Evolutionary conservation across 2,888 invertebrate species (phyloP), one percentile per base, ranked within the genome.

Genomic region (Trileptium ribeirensis): DNA sequence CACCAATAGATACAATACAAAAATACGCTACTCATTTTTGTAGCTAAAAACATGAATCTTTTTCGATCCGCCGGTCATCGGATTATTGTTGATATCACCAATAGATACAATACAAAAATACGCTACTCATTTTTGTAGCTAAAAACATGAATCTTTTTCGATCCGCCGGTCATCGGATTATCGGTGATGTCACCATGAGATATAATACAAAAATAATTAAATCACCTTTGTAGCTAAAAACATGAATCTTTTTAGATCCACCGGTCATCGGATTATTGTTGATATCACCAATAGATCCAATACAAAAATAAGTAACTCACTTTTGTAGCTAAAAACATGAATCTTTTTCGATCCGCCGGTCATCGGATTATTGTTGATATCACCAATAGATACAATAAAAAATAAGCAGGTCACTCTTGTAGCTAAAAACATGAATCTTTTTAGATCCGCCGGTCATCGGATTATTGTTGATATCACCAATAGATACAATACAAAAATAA

Each of bases 261-360:
- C 97, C 95, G 88, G 95, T 95, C 95, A 98, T 99, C 90, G 96
- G 95, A 90, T 98, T 97, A 89, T 98, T 97, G 89, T 99, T 99
- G 34, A 95, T 94, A 90, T 99, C 98, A 34, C 97, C 97, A 86
- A 99, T 97, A 78, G 97, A 95, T 36, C 96, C 95, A n/a, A n/a
- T n/a, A n/a, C n/a, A n/a, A n/a, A n/a, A n/a, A n/a, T n/a, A n/a
- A n/a, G n/a, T n/a, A n/a, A n/a, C n/a, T n/a, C n/a, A 83, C 95
- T 92, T 93, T 92, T 94, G 88, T 98, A 99, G 90, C 96, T 97
- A 90, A 98, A 98, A 0, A 97, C 96, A 88, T 96, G 94, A 87
- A 99, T 96, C 85, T 96, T 92, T 91, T 98, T 98, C 1, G 94
- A 94, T 0, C 98, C 99, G 0, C 97, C 95, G 88, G 95, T 95